Conservation (phyloP, 1,140 invertebrate species). For the Stenopsyche tienmushanensis region DNA sequence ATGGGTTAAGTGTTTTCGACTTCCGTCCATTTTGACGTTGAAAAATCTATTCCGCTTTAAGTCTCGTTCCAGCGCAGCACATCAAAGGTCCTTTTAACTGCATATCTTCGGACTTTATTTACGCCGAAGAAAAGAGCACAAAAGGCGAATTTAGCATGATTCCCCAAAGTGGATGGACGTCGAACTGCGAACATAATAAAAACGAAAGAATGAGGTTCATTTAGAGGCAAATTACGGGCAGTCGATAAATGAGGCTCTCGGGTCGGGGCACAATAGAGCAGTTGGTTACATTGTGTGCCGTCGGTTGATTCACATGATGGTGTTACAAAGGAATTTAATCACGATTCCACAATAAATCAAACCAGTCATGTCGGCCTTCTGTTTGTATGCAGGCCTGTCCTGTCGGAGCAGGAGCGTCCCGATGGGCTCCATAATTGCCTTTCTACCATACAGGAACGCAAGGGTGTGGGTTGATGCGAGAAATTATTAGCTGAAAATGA, state of each 20-base stretch:
- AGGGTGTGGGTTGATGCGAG: not conserved
- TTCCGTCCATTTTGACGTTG: too few species aligned
- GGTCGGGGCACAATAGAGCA: conserved; percentile 29
- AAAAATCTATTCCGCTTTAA: too few species aligned
- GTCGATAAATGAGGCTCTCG: conserved; percentile 35
- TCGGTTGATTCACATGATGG: conserved; percentile 16
- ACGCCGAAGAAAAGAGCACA: too few species aligned
- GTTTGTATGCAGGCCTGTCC: conserved; percentile 23
- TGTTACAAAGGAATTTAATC: conserved; percentile 42
- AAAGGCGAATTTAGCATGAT: too few species aligned
- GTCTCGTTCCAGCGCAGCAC: too few species aligned
- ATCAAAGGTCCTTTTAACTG: too few species aligned
- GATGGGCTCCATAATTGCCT: conserved; percentile 13
- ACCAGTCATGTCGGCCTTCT: conserved; percentile 18
- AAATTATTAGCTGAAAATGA: conserved; percentile 12
- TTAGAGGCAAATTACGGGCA: conserved; percentile 38
- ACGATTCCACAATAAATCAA: conserved; percentile 40
- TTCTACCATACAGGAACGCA: not conserved
- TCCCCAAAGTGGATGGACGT: too few species aligned
- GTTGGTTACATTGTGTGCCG: conserved; percentile 27
- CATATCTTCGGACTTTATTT: too few species aligned
- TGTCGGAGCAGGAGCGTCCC: conserved; percentile 13
- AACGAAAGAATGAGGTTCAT: conserved; percentile 39
- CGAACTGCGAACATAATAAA: conserved; percentile 19
- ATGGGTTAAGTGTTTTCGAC: too few species aligned